Conservation (phyloP, 2,113 vertebrate genomes). For the Tupaia tana region DNA sequence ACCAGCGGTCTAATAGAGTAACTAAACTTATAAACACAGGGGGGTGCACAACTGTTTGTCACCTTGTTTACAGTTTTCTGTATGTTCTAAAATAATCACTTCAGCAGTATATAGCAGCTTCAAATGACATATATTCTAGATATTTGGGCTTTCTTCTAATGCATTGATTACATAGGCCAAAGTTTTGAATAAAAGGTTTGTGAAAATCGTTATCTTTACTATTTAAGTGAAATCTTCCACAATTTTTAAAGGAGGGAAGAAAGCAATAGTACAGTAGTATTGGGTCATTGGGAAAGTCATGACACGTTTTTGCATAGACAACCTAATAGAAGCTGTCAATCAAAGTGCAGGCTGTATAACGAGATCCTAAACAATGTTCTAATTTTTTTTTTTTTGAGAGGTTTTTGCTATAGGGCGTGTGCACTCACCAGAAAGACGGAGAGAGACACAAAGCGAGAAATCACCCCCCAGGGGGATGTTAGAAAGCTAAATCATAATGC, state of each 20-base stretch:
- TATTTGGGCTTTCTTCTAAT: neutral
- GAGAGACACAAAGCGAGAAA: too few relatives aligned
- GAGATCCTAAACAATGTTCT: neutral
- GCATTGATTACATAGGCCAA: constrained; percentile 11
- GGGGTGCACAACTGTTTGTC: neutral
- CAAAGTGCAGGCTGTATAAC: neutral
- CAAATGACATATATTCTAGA: neutral
- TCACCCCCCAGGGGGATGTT: too few relatives aligned
- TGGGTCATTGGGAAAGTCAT: too few relatives aligned
- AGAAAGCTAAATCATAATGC: constrained; percentile 31
- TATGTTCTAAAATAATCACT: constrained; percentile 42
- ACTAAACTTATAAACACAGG: constrained; percentile 1
- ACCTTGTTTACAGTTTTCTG: neutral
- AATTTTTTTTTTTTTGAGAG: neutral
- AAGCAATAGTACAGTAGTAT: neutral
- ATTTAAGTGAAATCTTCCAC: constrained; percentile 23
- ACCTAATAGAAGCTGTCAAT: too few relatives aligned
- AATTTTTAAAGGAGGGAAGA: neutral
- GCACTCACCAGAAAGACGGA: too few relatives aligned
- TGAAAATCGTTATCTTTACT: constrained; percentile 3
- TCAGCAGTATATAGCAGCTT: neutral
- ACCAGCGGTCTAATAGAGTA: neutral
- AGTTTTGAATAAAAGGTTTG: neutral
- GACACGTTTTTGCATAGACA: too few relatives aligned
- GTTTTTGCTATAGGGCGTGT: too few relatives aligned